Evolutionary conservation across 2,113 vertebrate species (phyloP).

Genomic region (Myodes glareolus): DNA sequence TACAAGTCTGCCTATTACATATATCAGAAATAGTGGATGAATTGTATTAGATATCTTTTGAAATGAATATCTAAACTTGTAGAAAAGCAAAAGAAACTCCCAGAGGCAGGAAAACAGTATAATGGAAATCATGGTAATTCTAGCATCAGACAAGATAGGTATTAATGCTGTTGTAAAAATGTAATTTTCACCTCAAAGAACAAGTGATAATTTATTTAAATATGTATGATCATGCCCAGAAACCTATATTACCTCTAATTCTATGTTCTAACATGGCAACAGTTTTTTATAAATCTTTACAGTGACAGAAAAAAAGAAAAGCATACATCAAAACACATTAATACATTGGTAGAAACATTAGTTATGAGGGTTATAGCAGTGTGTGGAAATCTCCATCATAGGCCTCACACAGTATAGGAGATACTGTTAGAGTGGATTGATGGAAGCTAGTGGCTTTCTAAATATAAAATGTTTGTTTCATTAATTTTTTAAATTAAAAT

Average conservation of each 20-base stretch:
- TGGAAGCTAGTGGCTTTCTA: neutral
- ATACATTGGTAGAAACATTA: neutral
- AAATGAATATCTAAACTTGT: constrained; percentile 30
- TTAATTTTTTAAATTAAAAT: neutral
- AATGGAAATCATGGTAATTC: constrained; percentile 31
- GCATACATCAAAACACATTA: neutral
- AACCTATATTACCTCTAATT: neutral
- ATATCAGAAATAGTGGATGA: constrained; percentile 48
- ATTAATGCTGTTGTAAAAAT: neutral
- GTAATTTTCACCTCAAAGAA: neutral
- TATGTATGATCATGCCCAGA: neutral
- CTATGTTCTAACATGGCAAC: neutral
- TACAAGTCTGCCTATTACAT: neutral
- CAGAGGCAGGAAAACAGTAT: neutral
- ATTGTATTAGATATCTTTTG: constrained; percentile 31
- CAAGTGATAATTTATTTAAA: neutral
- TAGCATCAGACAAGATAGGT: neutral
- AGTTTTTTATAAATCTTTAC: neutral
- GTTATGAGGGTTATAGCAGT: neutral
- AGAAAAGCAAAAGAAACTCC: constrained; percentile 7
- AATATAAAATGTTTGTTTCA: neutral
- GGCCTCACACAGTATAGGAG: neutral
- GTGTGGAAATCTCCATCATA: neutral
- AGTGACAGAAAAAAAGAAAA: neutral
- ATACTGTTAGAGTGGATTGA: neutral